Evolutionary conservation across 2,888 invertebrate genomes (phyloP).

Genomic region (Tenthredo distinguenda): DNA sequence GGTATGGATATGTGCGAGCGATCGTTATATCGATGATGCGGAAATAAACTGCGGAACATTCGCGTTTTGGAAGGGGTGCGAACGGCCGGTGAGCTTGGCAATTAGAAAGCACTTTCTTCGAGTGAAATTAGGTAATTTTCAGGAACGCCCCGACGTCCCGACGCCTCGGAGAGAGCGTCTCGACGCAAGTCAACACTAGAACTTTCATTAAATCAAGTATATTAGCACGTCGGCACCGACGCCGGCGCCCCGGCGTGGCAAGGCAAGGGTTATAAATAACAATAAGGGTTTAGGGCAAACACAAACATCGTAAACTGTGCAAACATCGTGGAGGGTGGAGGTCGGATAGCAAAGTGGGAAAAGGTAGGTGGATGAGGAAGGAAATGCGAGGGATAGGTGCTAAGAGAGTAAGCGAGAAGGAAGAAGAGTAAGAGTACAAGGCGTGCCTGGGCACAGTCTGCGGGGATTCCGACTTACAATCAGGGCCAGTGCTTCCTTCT

Average conservation of each 20-base stretch:
- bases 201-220: slow-evolving; percentile 66
- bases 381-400: slow-evolving; percentile 18
- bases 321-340: slow-evolving; percentile 54
- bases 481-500: slow-evolving; percentile 56
- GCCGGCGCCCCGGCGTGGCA: slow-evolving; percentile 52
- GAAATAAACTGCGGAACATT: not conserved
- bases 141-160: slow-evolving; percentile 32
- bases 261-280: slow-evolving; percentile 65
- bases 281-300: slow-evolving; percentile 61
- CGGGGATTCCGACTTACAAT: slow-evolving; percentile 66
- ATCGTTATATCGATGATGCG: not conserved
- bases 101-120: slow-evolving; percentile 43
- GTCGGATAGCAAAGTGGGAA: slow-evolving; percentile 35
- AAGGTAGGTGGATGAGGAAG: slow-evolving; percentile 46
- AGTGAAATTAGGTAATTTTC: slow-evolving; percentile 46
- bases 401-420: not conserved
- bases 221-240: slow-evolving; percentile 62
- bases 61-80: not conserved
- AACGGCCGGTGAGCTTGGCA: slow-evolving; percentile 3
- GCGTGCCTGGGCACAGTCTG: slow-evolving; percentile 66
- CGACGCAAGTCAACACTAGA: slow-evolving; percentile 55
- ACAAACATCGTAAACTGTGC: slow-evolving; percentile 60
- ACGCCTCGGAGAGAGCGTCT: slow-evolving; percentile 44
- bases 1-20: not conserved
- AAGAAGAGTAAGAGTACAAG: slow-evolving; percentile 45